These are phyloP conservation scores for Microchirus variegatus DNA, from an alignment of 2,797 vertebrate genomes.

Conservation along the genomic window DNA sequence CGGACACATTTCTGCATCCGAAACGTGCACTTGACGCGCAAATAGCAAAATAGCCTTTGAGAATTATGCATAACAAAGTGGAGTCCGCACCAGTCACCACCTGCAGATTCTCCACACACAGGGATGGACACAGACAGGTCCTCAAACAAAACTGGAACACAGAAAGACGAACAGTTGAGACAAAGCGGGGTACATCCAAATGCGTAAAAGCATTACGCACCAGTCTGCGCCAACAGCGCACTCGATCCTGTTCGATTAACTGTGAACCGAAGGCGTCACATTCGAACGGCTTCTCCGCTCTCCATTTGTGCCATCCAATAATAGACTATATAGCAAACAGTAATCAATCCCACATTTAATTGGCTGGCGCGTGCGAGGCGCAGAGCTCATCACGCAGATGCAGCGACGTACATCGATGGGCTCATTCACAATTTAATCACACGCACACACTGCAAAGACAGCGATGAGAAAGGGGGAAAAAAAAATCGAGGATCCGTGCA, in stretches of 20 bases:
- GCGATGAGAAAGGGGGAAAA: not conserved
- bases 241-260: constrained; percentile 25
- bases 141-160: constrained; percentile 58
- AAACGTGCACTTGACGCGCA: constrained; percentile 52
- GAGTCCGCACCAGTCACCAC: constrained; percentile 58
- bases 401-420: constrained; percentile 37
- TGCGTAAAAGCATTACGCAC: constrained; percentile 79
- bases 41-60: constrained; percentile 53
- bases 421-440: constrained; percentile 48
- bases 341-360: constrained; percentile 63
- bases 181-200: constrained; percentile 67
- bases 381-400: constrained; percentile 44
- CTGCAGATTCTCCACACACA: constrained; percentile 55
- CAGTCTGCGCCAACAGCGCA: constrained; percentile 53
- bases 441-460: constrained; percentile 19
- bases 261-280: constrained; percentile 39
- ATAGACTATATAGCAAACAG: constrained; percentile 27
- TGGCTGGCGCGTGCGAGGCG: constrained; percentile 43
- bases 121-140: constrained; percentile 33
- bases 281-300: constrained; percentile 35
- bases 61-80: constrained; percentile 55
- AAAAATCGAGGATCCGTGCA: constrained; percentile 7
- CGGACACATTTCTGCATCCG: constrained; percentile 41
- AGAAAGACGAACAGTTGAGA: constrained; percentile 60
- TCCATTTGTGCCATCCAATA: constrained; percentile 45